Evolutionary conservation across 2,113 vertebrate species (phyloP).

Genomic region (Willisornis vidua): DNA sequence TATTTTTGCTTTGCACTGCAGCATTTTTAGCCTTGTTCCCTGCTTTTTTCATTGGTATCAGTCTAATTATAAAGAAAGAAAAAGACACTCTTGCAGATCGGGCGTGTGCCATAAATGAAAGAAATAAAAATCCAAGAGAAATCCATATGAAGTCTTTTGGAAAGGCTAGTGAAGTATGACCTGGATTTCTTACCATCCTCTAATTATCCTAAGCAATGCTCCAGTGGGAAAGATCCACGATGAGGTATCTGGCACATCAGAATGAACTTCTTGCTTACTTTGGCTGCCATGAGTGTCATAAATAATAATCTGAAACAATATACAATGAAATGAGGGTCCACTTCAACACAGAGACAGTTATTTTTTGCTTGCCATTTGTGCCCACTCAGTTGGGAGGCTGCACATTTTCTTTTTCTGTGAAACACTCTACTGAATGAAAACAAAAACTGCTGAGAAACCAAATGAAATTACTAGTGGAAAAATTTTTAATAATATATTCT

Average conservation of each 20-base stretch:
- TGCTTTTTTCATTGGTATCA: neutral
- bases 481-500: neutral
- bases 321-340: neutral
- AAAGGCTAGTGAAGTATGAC: slow-evolving; percentile 25
- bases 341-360: neutral
- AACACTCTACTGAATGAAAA: neutral
- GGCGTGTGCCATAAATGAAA: neutral
- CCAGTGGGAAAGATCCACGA: slow-evolving; percentile 75
- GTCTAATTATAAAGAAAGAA: neutral
- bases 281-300: slow-evolving; percentile 72
- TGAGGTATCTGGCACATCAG: slow-evolving; percentile 73
- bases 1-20: neutral
- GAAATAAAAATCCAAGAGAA: neutral
- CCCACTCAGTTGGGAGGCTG: neutral
- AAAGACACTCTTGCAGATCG: neutral
- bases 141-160: neutral
- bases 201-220: slow-evolving; percentile 76
- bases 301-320: slow-evolving; percentile 79
- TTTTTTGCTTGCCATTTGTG: neutral
- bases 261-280: slow-evolving; percentile 77
- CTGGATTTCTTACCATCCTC: slow-evolving; percentile 81
- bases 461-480: neutral
- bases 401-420: neutral
- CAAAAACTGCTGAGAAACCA: neutral
- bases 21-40: neutral